Percentiles rank a stretch among this genome's conserved stretches.
Evolutionary conservation across 2,113 vertebrate genomes (phyloP).

Genomic region (Leptodactylus fuscus): DNA sequence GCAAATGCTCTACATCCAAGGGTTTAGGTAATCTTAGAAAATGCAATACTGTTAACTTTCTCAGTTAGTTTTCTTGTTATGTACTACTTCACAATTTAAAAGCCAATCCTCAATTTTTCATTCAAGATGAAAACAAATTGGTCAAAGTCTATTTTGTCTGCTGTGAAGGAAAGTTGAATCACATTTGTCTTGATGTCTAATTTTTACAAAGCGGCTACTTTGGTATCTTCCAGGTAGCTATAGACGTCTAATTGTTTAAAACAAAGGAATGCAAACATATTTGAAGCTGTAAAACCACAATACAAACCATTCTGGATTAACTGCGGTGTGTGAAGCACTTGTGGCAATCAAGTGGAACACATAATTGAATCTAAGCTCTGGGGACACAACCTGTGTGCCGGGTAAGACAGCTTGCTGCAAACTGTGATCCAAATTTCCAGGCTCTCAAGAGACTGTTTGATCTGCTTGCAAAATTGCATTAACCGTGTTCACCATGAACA

Average conservation of each 20-base stretch:
- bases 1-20: neutral
- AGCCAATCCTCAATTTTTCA: neutral
- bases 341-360: constrained; percentile 56
- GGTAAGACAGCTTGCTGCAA: constrained; percentile 53
- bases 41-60: neutral
- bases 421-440: constrained; percentile 33
- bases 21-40: neutral
- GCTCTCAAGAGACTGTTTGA: constrained; percentile 38
- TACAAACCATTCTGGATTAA: constrained; percentile 43
- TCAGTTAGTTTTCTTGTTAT: neutral
- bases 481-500: constrained; percentile 41
- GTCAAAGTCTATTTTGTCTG: neutral
- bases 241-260: neutral
- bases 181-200: neutral
- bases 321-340: constrained; percentile 38
- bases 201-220: neutral
- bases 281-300: constrained; percentile 42
- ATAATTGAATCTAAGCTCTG: constrained; percentile 54
- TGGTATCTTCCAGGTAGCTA: neutral
- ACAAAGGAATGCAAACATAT: constrained; percentile 21
- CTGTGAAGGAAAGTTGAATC: neutral
- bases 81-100: neutral
- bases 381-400: constrained; percentile 45
- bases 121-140: neutral
- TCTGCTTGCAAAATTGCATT: constrained; percentile 41